Percentiles rank a stretch among this genome's conserved stretches.
These are phyloP conservation scores for Probosciger aterrimus DNA, from an alignment of 2,113 vertebrate species.

Conservation along the genomic window DNA sequence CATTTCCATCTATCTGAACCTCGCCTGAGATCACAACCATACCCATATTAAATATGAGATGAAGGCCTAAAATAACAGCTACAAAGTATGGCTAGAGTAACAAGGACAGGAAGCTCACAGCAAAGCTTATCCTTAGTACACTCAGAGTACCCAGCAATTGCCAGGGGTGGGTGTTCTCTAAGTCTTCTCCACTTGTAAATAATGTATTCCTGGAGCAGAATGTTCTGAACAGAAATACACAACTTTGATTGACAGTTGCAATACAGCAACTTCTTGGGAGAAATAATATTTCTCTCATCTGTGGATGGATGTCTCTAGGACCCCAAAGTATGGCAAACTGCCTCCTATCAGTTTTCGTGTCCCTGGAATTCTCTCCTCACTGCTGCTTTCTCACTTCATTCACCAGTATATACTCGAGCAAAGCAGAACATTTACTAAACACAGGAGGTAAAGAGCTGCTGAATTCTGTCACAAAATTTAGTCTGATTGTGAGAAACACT, in stretches of 20 bases:
- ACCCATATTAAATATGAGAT: constrained; percentile 6
- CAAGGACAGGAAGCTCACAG: background rate
- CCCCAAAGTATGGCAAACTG: background rate
- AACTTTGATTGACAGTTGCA: background rate
- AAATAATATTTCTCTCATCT: background rate
- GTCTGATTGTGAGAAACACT: background rate
- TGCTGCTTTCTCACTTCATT: background rate
- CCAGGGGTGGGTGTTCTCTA: background rate
- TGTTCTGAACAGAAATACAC: constrained; percentile 3
- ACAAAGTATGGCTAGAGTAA: background rate
- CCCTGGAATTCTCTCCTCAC: background rate
- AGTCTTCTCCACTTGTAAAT: background rate
- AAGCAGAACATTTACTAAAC: background rate
- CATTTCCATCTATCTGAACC: constrained; percentile 46
- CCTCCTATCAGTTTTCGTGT: background rate
- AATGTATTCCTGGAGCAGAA: background rate
- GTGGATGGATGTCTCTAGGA: background rate
- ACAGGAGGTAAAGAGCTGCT: background rate
- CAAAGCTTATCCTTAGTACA: background rate
- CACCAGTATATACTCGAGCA: background rate
- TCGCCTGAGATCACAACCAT: constrained; percentile 24
- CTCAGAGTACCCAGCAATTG: background rate
- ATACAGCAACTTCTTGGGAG: background rate
- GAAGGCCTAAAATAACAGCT: background rate
- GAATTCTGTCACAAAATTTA: background rate